These are phyloP conservation scores for Xestia ashworthii DNA, from an alignment of 2,888 invertebrate species.

Conservation along the genomic window DNA sequence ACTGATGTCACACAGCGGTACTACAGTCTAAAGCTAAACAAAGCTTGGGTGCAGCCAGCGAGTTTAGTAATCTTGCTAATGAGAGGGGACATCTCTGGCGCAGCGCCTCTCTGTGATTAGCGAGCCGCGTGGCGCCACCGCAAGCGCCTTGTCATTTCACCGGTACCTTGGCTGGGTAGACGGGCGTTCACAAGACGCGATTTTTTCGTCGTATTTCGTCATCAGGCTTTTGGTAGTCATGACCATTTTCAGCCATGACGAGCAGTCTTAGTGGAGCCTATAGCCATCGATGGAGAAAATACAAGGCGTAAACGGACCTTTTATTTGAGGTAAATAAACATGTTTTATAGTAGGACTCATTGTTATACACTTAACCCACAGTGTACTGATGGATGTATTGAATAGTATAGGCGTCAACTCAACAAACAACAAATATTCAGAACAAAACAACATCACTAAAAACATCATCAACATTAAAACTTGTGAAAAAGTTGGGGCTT, in stretches of 20 bases:
- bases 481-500: no score
- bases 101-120: conserved; percentile 75
- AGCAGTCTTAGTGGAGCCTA: background rate
- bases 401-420: no score
- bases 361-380: no score
- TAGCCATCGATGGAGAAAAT: background rate
- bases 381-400: no score
- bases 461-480: no score
- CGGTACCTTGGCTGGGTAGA: conserved; percentile 46
- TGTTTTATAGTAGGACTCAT: no score
- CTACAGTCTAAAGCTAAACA: conserved; percentile 52
- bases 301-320: background rate
- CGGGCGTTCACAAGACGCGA: conserved; percentile 27
- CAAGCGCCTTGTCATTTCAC: conserved; percentile 74
- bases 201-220: background rate
- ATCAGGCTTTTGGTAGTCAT: background rate
- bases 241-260: background rate
- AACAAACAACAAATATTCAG: no score
- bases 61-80: conserved; percentile 72
- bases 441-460: no score
- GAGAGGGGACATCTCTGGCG: conserved; percentile 69
- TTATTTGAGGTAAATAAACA: no score
- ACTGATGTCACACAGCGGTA: conserved; percentile 33
- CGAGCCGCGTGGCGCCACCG: conserved; percentile 74
- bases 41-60: conserved; percentile 60